phyloP scores from a whole-genome alignment of 2,797 vertebrate genomes.

The Argentina silus region DNA sequence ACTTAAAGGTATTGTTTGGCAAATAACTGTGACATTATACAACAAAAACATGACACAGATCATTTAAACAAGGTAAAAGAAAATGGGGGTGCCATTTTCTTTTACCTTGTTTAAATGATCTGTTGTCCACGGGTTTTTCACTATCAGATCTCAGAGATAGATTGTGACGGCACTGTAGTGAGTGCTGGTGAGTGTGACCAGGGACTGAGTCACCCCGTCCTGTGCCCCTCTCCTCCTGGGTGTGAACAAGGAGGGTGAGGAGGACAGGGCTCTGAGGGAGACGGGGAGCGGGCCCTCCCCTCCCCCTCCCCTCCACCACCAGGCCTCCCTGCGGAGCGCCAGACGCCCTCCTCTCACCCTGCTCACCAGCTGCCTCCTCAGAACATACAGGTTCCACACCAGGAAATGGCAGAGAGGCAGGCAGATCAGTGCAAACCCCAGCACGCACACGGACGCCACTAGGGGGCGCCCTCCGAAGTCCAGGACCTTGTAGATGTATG shows the following conservation, averaged over 20 bases:
- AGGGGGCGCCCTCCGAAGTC: slow-evolving; percentile 16
- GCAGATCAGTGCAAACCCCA: slow-evolving; percentile 4
- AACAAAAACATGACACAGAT: no score
- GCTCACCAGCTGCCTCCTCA: background rate
- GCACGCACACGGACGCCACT: slow-evolving; percentile 1
- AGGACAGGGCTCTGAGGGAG: slow-evolving; percentile 12
- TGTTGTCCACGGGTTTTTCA: background rate
- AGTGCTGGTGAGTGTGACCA: slow-evolving; percentile 1
- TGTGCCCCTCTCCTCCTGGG: background rate
- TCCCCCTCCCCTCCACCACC: slow-evolving; percentile 14
- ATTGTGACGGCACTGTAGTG: background rate
- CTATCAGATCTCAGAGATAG: background rate
- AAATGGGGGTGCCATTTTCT: no score
- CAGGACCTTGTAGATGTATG: slow-evolving; percentile 25
- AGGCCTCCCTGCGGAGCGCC: background rate
- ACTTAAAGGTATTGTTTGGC: background rate
- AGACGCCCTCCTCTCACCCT: background rate
- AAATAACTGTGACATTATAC: background rate
- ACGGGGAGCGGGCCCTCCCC: background rate
- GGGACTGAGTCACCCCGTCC: slow-evolving; percentile 15
- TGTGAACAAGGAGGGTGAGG: slow-evolving; percentile 21
- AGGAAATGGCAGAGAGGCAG: slow-evolving; percentile 20
- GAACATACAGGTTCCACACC: slow-evolving; percentile 18
- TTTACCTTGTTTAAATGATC: no score
- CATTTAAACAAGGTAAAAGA: background rate